Evolutionary conservation across 1,140 invertebrate genomes (phyloP), one percentile per base, ranked within the genome.

Genomic region (Drosophila paulistorum): DNA sequence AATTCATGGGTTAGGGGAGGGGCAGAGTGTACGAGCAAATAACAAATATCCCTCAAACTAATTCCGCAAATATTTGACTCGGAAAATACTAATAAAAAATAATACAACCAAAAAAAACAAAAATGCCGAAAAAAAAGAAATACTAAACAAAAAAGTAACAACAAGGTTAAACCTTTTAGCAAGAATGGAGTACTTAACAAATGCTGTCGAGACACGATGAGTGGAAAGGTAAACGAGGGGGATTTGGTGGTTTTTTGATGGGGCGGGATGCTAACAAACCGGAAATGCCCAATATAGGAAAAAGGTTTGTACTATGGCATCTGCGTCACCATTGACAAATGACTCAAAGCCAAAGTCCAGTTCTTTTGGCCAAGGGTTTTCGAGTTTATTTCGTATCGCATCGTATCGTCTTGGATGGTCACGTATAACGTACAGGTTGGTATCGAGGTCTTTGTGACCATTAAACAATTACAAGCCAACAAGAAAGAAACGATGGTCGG

Each of bases 121-220:
- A 58, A 45, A 23, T 23, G 20, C 20, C 20, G 20, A 23, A 23
- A 48, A 70, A 48, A 66, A 13, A 30, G 30, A 26, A 26, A 30
- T 41, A 60, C 39, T 41, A 39, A n/a, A 42, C 13, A 45, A 67
- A 67, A 64, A 14, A 60, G 14, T 48, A 72, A 20, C 63, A 64
- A 55, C 78, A 86, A 85, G 82, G 82, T 57, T 82, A 74, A 79
- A 87, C 68, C 79, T 86, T 79, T 85, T 85, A 87, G 81, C 82
- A 85, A 85, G 83, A 85, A 85, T 85, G 68, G 37, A 72, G 79
- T 79, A 58, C 42, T 23, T 48, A 71, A 69, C 77, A 65, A 85
- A 68, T 79, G 45, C 35, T 37, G 23, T 26, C 42, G 11, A 68
- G 39, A 41, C 58, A n/a, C 37, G 17, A 64, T 62, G 17, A 79